Conservation (phyloP, 2,888 invertebrate genomes). For the Harpagoxenus sublaevis region DNA sequence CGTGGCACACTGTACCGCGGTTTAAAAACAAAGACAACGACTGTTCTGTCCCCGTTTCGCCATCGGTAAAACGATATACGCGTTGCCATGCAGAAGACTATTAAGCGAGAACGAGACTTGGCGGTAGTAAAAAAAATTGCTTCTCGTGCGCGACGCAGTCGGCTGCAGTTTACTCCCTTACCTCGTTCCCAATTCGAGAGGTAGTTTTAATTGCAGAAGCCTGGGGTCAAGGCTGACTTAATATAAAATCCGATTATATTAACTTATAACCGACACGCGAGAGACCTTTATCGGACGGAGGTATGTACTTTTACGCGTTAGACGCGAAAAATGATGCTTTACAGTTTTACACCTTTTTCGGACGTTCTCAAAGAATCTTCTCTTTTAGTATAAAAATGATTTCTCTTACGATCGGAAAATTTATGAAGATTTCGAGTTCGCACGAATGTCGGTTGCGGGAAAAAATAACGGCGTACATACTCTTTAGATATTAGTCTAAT, state of each 20-base stretch:
- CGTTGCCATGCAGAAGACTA: slow-evolving; percentile 10
- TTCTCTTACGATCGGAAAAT: background rate
- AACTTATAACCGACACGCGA: background rate
- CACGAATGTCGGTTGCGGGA: background rate
- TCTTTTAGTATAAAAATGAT: background rate
- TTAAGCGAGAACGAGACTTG: background rate
- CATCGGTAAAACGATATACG: slow-evolving; percentile 35
- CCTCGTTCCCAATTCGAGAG: slow-evolving; percentile 27
- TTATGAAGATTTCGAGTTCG: background rate
- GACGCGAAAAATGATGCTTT: background rate
- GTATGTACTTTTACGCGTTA: background rate
- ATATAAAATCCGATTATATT: slow-evolving; percentile 27
- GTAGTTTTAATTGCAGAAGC: slow-evolving; percentile 33
- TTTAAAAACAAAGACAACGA: slow-evolving; percentile 44
- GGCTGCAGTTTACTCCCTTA: slow-evolving; percentile 3
- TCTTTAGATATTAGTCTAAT: background rate
- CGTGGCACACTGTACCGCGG: slow-evolving; percentile 10
- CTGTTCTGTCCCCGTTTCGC: slow-evolving; percentile 41
- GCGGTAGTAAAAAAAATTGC: background rate
- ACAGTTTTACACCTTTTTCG: background rate
- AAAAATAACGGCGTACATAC: background rate
- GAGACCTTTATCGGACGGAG: background rate
- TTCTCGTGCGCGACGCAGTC: background rate
- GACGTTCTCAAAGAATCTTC: background rate
- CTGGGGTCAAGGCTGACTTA: slow-evolving; percentile 28